A percentile compares a stretch with the other conserved stretches of the same genome.
These are phyloP conservation scores for Dasyurus viverrinus DNA, from an alignment of 2,113 vertebrate genomes.

Conservation along the genomic window DNA sequence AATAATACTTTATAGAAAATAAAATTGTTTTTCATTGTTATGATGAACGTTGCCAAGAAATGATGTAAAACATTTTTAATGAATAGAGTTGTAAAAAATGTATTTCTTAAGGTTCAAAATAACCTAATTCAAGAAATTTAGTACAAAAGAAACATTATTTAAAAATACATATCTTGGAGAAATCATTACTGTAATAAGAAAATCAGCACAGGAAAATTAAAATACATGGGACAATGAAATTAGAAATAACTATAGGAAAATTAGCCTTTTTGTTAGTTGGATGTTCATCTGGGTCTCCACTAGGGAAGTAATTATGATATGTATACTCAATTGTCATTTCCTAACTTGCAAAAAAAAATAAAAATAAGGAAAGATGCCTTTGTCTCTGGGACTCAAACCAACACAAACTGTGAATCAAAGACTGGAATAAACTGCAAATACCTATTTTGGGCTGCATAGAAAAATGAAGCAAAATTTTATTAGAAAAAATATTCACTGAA, in stretches of 20 bases:
- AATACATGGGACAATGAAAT: background rate
- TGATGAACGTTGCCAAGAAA: background rate
- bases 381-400: background rate
- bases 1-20: background rate
- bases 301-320: background rate
- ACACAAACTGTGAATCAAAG: background rate
- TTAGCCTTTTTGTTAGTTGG: background rate
- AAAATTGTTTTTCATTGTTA: background rate
- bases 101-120: background rate
- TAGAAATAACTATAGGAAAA: slow-evolving; percentile 4
- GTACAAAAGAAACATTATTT: background rate
- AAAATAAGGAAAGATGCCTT: background rate
- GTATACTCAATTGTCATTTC: background rate
- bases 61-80: background rate
- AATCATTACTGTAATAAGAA: background rate
- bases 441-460: background rate
- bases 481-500: slow-evolving; percentile 2
- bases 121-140: background rate
- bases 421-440: background rate
- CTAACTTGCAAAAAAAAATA: background rate
- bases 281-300: background rate
- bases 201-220: background rate
- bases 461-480: slow-evolving; percentile 35
- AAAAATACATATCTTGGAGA: background rate
- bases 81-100: background rate